Conservation (phyloP, 2,888 invertebrate genomes). For the Sarcophaga caerulescens region DNA sequence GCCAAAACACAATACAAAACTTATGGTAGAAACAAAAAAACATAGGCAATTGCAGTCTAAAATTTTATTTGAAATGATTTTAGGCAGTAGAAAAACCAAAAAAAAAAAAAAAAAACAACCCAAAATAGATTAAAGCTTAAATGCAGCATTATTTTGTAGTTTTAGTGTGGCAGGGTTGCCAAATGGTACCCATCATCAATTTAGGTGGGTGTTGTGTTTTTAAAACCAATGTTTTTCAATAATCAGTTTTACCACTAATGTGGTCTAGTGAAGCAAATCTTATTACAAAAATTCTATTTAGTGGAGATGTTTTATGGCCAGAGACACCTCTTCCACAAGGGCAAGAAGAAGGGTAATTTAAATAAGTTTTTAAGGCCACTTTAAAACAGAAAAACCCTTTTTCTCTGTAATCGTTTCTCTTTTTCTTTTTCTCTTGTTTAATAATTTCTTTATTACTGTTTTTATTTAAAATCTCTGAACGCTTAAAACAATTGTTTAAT, state of each 20-base stretch:
- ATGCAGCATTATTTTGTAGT: constrained; percentile 37
- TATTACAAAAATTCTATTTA: constrained; percentile 47
- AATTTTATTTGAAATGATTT: constrained; percentile 47
- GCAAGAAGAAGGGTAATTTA: too few relatives aligned
- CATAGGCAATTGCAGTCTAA: neutral
- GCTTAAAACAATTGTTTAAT: neutral
- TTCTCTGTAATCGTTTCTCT: neutral
- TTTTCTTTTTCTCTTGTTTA: too few relatives aligned
- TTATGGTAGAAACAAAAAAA: constrained; percentile 38
- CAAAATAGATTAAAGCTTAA: constrained; percentile 58
- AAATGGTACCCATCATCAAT: neutral
- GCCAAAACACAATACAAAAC: constrained; percentile 36
- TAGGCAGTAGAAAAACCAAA: neutral
- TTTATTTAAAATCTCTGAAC: neutral
- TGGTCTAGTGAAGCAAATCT: constrained; percentile 35
- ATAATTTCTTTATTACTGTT: neutral
- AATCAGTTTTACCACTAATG: constrained; percentile 51
- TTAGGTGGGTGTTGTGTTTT: neutral
- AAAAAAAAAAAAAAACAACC: constrained; percentile 21
- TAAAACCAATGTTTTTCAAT: constrained; percentile 48
- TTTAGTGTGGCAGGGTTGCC: neutral
- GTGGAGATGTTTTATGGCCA: too few relatives aligned
- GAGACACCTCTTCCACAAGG: too few relatives aligned
- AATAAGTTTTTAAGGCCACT: too few relatives aligned
- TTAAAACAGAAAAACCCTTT: too few relatives aligned